A percentile compares a stretch with the other conserved stretches of the same genome.
Evolutionary conservation across 2,113 vertebrate species (phyloP).

Genomic region (Gasterosteus aculeatus): DNA sequence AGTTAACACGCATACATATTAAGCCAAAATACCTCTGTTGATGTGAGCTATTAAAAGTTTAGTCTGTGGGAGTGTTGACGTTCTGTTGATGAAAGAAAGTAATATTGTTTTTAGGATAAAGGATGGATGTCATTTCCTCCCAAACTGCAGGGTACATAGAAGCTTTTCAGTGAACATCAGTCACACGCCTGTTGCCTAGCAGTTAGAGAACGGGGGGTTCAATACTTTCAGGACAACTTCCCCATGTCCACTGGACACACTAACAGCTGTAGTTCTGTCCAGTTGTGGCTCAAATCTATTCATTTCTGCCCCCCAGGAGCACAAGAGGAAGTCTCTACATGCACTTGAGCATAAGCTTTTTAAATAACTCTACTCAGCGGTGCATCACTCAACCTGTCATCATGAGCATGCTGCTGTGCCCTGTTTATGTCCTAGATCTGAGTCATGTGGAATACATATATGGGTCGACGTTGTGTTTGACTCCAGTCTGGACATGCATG

Average conservation of each 20-base stretch:
- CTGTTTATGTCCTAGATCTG: slow-evolving; percentile 14
- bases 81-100: not conserved
- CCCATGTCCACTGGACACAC: slow-evolving; percentile 23
- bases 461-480: not conserved
- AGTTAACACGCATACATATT: not conserved
- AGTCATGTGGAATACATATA: slow-evolving; percentile 16
- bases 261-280: slow-evolving; percentile 11
- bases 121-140: not conserved
- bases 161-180: slow-evolving; percentile 37
- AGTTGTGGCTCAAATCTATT: slow-evolving; percentile 20
- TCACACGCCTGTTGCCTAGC: slow-evolving; percentile 1
- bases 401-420: slow-evolving; percentile 14
- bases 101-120: not conserved
- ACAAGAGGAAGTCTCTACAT: slow-evolving; percentile 25
- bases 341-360: slow-evolving; percentile 44
- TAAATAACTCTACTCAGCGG: slow-evolving; percentile 22
- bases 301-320: not conserved
- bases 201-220: not conserved
- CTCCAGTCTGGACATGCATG: slow-evolving; percentile 33
- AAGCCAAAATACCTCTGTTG: not conserved
- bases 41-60: not conserved
- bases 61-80: not conserved
- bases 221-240: slow-evolving; percentile 42
- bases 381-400: slow-evolving; percentile 50
- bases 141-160: not conserved